Conservation (phyloP, 1,140 invertebrate genomes). For the Calephelis virginiensis region DNA sequence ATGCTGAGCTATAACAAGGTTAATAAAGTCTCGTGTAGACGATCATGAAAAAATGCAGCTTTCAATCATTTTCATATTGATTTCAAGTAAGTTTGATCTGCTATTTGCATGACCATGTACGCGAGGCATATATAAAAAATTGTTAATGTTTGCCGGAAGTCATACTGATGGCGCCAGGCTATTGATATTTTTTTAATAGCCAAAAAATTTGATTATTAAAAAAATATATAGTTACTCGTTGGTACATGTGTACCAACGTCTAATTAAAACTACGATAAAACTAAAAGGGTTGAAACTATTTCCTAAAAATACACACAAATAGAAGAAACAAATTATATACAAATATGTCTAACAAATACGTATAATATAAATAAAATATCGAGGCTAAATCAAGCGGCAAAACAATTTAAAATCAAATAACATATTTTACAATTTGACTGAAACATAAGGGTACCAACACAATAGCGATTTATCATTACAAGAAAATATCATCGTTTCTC, state of each 20-base stretch:
- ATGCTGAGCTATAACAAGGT: no score
- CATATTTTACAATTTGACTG: neutral
- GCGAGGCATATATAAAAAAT: no score
- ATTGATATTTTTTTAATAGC: no score
- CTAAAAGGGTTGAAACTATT: constrained; percentile 1
- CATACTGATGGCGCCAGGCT: no score
- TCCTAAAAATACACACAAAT: neutral
- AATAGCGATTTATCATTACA: neutral
- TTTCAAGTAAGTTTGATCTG: no score
- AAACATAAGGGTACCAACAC: constrained; percentile 5
- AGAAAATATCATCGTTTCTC: neutral
- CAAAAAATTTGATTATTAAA: no score
- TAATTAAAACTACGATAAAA: constrained; percentile 7
- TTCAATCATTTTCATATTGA: no score
- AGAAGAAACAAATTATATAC: constrained; percentile 15
- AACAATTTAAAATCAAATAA: constrained; percentile 7
- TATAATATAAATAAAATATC: constrained; percentile 6
- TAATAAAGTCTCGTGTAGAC: no score
- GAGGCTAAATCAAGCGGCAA: constrained; percentile 9
- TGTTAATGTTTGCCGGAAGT: no score
- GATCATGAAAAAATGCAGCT: no score
- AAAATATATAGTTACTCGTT: no score
- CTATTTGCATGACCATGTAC: no score
- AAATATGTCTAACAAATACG: constrained; percentile 12
- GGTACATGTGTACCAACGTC: neutral